phyloP scores from a whole-genome alignment of 1,140 invertebrate species.

The Anoplophora glabripennis region DNA sequence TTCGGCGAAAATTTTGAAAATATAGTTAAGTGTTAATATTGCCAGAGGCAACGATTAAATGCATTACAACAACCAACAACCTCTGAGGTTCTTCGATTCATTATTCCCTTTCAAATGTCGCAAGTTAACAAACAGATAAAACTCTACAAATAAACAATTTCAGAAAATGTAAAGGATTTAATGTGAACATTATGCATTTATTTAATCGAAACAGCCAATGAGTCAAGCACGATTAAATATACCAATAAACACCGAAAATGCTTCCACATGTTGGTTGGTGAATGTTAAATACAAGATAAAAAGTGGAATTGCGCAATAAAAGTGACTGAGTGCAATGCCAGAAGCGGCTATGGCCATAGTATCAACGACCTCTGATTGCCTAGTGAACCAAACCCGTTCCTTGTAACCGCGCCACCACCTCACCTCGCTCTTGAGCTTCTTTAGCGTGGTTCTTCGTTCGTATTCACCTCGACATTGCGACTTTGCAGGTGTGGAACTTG shows the following conservation, averaged over 20 bases:
- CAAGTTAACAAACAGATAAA: not conserved
- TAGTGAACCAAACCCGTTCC: constrained; percentile 49
- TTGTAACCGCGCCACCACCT: constrained; percentile 9
- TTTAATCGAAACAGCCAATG: too few species aligned
- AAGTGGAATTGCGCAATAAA: constrained; percentile 38
- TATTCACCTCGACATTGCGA: not conserved
- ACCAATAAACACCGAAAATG: not conserved
- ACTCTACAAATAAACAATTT: not conserved
- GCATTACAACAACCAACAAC: too few species aligned
- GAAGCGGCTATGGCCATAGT: constrained; percentile 42
- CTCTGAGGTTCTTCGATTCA: too few species aligned
- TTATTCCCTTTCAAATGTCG: too few species aligned
- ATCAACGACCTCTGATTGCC: constrained; percentile 50
- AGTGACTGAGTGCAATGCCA: not conserved
- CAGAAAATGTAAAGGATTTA: not conserved
- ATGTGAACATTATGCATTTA: not conserved
- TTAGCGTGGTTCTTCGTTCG: not conserved
- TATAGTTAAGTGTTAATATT: too few species aligned
- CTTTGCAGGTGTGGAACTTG: not conserved
- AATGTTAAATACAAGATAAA: constrained; percentile 18
- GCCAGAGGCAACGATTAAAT: too few species aligned
- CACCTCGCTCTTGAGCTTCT: constrained; percentile 5
- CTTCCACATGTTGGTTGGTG: not conserved
- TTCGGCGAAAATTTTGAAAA: too few species aligned
- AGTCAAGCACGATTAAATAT: too few species aligned